These are phyloP conservation scores for Pygmarrhopalites habei DNA, from an alignment of 1,140 invertebrate genomes.

Conservation along the genomic window DNA sequence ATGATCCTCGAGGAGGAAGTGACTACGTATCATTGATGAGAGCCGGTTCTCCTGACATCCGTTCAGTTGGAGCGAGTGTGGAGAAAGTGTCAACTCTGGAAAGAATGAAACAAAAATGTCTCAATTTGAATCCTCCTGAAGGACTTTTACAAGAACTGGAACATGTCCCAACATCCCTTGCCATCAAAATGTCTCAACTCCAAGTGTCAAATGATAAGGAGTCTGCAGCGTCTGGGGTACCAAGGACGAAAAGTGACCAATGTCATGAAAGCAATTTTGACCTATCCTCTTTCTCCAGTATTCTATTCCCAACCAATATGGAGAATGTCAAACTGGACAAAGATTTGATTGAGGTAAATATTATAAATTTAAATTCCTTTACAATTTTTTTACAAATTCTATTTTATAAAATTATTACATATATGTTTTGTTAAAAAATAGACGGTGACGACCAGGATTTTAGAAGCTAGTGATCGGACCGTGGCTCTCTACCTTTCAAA, in stretches of 20 bases:
- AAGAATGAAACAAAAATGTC: constrained; percentile 16
- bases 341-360: background rate
- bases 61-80: background rate
- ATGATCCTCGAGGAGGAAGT: background rate
- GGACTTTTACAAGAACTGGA: constrained; percentile 28
- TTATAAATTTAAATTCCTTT: too few species aligned
- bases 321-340: background rate
- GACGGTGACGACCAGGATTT: constrained; percentile 5
- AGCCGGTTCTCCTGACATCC: background rate
- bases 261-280: constrained; percentile 24
- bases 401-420: background rate
- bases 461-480: constrained; percentile 21
- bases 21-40: constrained; percentile 29
- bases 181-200: background rate
- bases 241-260: background rate
- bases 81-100: constrained; percentile 31
- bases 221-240: too few species aligned
- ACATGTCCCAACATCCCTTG: constrained; percentile 9
- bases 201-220: background rate
- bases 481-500: constrained; percentile 29
- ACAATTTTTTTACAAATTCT: background rate
- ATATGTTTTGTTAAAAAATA: too few species aligned
- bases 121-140: constrained; percentile 24
- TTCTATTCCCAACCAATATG: constrained; percentile 24
- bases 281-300: constrained; percentile 25